phyloP scores from a whole-genome alignment of 2,797 vertebrate genomes.

The Leuciscus waleckii region DNA sequence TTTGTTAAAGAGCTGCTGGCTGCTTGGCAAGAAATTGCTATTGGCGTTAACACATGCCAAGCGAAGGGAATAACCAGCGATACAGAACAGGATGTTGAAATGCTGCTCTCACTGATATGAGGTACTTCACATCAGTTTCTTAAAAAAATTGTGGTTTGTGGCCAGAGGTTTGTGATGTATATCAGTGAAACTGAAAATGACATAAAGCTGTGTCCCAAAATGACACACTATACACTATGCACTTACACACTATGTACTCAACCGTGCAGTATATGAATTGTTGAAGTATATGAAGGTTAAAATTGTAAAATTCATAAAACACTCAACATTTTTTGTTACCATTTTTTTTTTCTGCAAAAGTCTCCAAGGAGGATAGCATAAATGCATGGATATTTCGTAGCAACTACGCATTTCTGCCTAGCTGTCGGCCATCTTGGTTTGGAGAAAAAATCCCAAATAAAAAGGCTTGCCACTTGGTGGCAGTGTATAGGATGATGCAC shows the following conservation, averaged over 20 bases:
- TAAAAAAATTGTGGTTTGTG: too few relatives aligned
- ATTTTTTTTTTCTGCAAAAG: too few relatives aligned
- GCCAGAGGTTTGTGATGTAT: background rate
- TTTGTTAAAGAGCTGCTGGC: constrained; percentile 2
- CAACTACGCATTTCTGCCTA: too few relatives aligned
- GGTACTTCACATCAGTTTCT: background rate
- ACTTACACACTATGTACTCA: background rate
- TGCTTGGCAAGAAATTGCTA: background rate
- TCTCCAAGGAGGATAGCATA: too few relatives aligned
- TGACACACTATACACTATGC: background rate
- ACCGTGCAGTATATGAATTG: background rate
- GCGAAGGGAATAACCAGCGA: background rate
- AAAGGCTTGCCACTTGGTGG: too few relatives aligned
- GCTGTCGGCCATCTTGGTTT: too few relatives aligned
- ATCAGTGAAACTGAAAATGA: background rate
- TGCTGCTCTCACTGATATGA: background rate
- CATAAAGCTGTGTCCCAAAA: background rate
- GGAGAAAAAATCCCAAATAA: too few relatives aligned
- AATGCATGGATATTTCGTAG: too few relatives aligned
- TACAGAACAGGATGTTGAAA: background rate
- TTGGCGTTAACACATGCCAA: background rate
- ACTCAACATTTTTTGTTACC: too few relatives aligned
- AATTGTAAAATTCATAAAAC: too few relatives aligned
- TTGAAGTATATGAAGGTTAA: too few relatives aligned
- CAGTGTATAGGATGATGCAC: too few relatives aligned